Evolutionary conservation across 2,888 invertebrate species (phyloP).

Genomic region (Rhingia rostrata): DNA sequence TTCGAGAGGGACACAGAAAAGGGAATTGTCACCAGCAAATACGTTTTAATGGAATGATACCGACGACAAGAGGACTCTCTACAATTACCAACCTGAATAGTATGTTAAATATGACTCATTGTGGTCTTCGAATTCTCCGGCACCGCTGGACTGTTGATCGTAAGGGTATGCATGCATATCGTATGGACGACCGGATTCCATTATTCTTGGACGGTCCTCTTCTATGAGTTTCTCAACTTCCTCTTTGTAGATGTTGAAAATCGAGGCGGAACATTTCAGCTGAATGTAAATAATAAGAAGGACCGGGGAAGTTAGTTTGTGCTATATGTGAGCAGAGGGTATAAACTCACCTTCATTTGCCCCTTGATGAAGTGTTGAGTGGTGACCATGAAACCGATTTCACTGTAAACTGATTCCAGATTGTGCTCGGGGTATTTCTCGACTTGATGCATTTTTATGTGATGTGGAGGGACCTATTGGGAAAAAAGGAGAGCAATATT

Average conservation of each 20-base stretch:
- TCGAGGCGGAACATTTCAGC: conserved; percentile 82
- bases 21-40: conserved; percentile 33
- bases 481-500: not conserved
- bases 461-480: conserved; percentile 80
- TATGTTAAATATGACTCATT: conserved; percentile 82
- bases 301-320: not conserved
- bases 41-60: conserved; percentile 48
- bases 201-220: conserved; percentile 82
- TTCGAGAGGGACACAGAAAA: not conserved
- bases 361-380: conserved; percentile 81
- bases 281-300: conserved; percentile 65
- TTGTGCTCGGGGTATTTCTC: conserved; percentile 80
- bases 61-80: conserved; percentile 16
- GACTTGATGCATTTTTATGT: conserved; percentile 82
- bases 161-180: conserved; percentile 81
- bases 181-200: conserved; percentile 83
- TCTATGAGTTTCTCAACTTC: conserved; percentile 82
- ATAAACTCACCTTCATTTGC: conserved; percentile 80
- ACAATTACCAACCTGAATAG: conserved; percentile 79
- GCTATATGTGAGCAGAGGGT: not conserved
- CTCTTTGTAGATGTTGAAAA: conserved; percentile 82
- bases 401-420: conserved; percentile 81
- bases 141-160: conserved; percentile 79
- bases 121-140: conserved; percentile 80
- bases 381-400: conserved; percentile 82